Evolutionary conservation across 1,140 invertebrate species (phyloP), one percentile per base, ranked within the genome.

Genomic region (Drosophila erecta): DNA sequence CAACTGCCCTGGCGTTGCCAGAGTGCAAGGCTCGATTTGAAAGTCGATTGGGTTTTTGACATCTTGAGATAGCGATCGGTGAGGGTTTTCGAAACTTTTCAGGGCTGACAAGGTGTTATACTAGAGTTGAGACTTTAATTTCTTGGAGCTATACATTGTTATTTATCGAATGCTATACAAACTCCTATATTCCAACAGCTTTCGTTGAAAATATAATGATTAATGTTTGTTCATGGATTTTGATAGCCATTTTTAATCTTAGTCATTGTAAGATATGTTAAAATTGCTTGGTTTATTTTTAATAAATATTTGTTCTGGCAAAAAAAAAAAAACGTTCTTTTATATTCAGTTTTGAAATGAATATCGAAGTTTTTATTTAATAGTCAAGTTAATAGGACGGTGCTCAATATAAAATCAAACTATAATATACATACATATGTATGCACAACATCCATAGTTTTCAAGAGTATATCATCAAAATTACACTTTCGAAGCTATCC

Each of bases 11-110:
- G 70, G 77, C 47, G 74, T 61, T 78, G 41, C 24, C 57, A 61
- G 81, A 56, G 81, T 60, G 64, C 60, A 38, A 49, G 57, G 60
- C 54, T 49, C 37, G 17, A 59, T 77, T 76, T 69, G 56, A 80
- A 65, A 76, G 66, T 54, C 37, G 66, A 67, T 60, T 59, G 49
- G 46, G 41, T 10, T 61, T 53, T 12, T 40, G 35, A 10, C 27
- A 61, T 67, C 35, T 50, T 6, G 5, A 30, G 3, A 46, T 54
- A 33, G 12, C 12, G 1, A 17, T 24, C 7, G 11, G 10, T 7
- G 8, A 20, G 1, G 12, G 10, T 38, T 47, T 70, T 67, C 3
- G 0, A 69, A 67, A 33, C n/a, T 0, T 15, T 4, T 0, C n/a
- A 5, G 10, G 1, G 8, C 1, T 20, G 22, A 27, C 10, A 17